Conservation (phyloP, 2,797 vertebrate species). For the Hapalemur alaotrensis region DNA sequence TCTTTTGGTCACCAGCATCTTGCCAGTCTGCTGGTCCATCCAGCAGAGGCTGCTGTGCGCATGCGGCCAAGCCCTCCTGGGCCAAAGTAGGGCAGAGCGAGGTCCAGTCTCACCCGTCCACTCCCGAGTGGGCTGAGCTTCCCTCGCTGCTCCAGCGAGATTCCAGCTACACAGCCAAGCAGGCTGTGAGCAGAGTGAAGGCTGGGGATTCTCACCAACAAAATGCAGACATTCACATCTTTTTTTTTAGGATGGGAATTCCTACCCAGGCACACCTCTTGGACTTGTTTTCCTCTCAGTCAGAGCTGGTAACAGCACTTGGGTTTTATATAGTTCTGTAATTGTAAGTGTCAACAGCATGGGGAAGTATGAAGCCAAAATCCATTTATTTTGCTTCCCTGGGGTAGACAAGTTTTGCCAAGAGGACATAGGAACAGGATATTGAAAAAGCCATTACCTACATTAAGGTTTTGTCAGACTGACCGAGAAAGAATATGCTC, state of each 20-base stretch:
- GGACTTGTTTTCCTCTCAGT: slow-evolving; percentile 9
- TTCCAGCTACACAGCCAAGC: background rate
- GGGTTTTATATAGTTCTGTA: background rate
- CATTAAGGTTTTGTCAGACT: background rate
- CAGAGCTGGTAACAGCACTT: slow-evolving; percentile 40
- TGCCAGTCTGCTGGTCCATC: background rate
- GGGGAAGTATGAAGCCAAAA: background rate
- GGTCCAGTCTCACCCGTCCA: background rate
- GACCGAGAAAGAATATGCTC: background rate
- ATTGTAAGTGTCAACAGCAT: background rate
- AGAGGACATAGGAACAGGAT: background rate
- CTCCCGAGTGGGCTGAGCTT: background rate
- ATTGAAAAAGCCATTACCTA: background rate
- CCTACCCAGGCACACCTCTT: background rate
- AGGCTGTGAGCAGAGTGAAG: background rate
- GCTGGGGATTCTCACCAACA: background rate
- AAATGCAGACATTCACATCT: slow-evolving; percentile 40
- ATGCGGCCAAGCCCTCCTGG: background rate
- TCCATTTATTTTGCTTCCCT: background rate
- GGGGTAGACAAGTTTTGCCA: background rate
- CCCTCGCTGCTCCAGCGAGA: background rate
- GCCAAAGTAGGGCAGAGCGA: background rate
- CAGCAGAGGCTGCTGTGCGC: background rate
- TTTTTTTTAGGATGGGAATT: slow-evolving; percentile 67
- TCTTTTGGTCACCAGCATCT: background rate